Conservation (phyloP, 2,888 invertebrate genomes). For the Pammene fasciana region DNA sequence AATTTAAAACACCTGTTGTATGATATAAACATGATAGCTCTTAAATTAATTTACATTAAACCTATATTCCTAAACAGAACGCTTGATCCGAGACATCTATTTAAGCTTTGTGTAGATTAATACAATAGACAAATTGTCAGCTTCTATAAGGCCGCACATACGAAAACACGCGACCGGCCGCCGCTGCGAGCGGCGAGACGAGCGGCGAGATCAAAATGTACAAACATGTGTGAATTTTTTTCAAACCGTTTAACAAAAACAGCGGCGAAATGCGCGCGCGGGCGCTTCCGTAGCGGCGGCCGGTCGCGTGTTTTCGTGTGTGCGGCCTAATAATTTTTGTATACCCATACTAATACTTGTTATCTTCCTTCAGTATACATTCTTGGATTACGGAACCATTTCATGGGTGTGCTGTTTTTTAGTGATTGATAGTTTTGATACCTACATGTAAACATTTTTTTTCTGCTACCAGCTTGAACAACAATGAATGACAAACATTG, state of each 20-base stretch:
- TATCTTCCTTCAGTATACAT: background rate
- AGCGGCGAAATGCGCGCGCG: no score
- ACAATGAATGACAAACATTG: conserved; percentile 20
- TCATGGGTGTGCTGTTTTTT: no score
- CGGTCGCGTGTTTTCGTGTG: no score
- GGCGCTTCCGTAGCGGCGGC: no score
- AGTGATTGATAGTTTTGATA: background rate
- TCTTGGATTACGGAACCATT: background rate
- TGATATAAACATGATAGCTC: conserved; percentile 23
- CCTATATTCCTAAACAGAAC: conserved; percentile 26
- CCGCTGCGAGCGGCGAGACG: no score
- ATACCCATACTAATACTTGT: background rate
- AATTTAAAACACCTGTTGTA: conserved; percentile 17
- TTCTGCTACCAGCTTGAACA: conserved; percentile 3
- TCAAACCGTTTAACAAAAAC: no score
- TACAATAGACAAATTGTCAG: background rate
- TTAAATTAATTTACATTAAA: conserved; percentile 33
- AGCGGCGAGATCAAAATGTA: no score
- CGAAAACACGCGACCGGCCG: no score
- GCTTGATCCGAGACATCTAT: conserved; percentile 15
- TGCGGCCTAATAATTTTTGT: background rate
- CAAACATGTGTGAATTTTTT: no score
- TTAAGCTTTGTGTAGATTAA: background rate
- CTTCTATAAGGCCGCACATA: no score
- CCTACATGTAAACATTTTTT: background rate